Conservation (phyloP, 2,113 vertebrate genomes). For the Orientallactaga bullata region DNA sequence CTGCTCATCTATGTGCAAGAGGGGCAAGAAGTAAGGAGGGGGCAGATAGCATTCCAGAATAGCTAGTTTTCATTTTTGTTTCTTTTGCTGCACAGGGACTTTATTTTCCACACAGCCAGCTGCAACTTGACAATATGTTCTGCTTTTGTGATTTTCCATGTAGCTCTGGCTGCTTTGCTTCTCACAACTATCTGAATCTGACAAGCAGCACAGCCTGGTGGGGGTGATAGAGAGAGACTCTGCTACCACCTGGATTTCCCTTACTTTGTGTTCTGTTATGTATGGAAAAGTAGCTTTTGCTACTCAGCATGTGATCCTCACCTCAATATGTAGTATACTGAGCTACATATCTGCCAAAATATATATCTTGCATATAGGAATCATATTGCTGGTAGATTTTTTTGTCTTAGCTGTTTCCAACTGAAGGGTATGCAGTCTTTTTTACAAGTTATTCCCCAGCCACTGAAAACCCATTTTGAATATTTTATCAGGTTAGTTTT, state of each 20-base stretch:
- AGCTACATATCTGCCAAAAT: neutral
- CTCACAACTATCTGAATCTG: conserved; percentile 29
- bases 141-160: conserved; percentile 1
- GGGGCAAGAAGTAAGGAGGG: neutral
- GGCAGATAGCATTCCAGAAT: neutral
- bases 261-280: conserved; percentile 26
- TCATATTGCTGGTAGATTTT: neutral
- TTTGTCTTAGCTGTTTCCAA: neutral
- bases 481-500: conserved; percentile 4
- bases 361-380: neutral
- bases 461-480: conserved; percentile 8
- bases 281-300: conserved; percentile 27
- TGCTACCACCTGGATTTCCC: neutral
- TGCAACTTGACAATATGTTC: conserved; percentile 13
- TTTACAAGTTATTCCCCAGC: neutral
- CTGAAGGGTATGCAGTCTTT: neutral
- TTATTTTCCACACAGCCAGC: conserved; percentile 15
- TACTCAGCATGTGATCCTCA: neutral
- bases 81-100: neutral
- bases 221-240: neutral
- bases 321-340: neutral
- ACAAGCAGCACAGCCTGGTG: conserved; percentile 4
- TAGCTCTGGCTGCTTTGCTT: neutral
- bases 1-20: neutral
- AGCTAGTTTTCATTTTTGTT: neutral